phyloP scores from a whole-genome alignment of 2,113 vertebrate species.

The Dermatemys mawii region DNA sequence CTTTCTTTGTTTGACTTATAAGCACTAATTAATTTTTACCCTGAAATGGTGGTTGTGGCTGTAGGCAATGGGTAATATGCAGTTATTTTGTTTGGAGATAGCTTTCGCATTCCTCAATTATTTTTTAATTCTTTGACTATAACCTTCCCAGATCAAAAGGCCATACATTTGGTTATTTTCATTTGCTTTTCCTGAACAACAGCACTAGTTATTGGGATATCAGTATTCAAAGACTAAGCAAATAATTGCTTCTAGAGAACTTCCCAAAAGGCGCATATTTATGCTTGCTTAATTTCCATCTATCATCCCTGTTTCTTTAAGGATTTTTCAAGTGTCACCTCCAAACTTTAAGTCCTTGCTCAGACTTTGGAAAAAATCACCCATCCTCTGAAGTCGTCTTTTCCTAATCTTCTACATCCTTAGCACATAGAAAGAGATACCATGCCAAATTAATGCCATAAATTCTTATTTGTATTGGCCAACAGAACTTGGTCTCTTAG shows the following conservation, averaged over 20 bases:
- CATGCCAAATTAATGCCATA: accelerated
- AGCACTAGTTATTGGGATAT: neutral
- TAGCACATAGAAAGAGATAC: neutral
- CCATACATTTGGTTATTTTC: neutral
- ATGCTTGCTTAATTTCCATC: neutral
- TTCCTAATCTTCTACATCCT: neutral
- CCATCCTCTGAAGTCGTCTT: neutral
- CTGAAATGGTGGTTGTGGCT: neutral
- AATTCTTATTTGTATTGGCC: neutral
- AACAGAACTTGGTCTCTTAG: neutral
- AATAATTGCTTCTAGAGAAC: neutral
- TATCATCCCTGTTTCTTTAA: neutral
- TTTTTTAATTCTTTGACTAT: neutral
- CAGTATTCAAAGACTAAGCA: neutral
- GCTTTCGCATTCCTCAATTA: neutral
- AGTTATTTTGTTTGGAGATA: neutral
- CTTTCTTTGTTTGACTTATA: neutral
- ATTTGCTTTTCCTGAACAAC: neutral
- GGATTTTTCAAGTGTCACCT: neutral
- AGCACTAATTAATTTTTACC: neutral
- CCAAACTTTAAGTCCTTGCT: neutral
- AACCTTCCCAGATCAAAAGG: neutral
- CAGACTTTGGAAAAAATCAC: neutral
- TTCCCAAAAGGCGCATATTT: neutral
- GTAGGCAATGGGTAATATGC: neutral